Evolutionary conservation across 1,140 invertebrate species (phyloP).

Genomic region (Drosophila eugracilis): DNA sequence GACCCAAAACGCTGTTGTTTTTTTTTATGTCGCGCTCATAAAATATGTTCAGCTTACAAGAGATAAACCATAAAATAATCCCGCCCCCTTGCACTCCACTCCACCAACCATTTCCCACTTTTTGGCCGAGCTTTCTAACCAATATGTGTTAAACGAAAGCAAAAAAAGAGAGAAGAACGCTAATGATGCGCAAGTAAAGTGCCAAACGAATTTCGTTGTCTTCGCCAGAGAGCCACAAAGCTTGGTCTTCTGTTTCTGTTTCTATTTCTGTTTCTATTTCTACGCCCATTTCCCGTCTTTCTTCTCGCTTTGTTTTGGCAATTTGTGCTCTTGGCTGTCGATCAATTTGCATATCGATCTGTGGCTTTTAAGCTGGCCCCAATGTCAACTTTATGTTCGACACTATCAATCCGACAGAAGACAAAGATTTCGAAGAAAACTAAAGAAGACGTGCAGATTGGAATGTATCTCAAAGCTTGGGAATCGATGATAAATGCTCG

Average conservation of each 20-base stretch:
- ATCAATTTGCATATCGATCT: constrained; percentile 42
- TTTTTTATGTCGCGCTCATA: constrained; percentile 39
- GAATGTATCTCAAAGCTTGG: constrained; percentile 12
- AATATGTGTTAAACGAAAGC: constrained; percentile 16
- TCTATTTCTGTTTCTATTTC: background rate
- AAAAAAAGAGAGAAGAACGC: constrained; percentile 41
- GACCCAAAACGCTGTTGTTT: constrained; percentile 32
- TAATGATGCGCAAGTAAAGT: constrained; percentile 59
- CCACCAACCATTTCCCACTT: background rate
- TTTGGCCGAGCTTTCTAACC: constrained; percentile 50
- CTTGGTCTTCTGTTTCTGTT: constrained; percentile 7
- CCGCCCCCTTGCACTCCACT: background rate
- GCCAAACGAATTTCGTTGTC: constrained; percentile 47
- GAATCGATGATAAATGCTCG: background rate
- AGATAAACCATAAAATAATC: constrained; percentile 40
- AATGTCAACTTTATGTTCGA: constrained; percentile 20
- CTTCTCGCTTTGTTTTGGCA: constrained; percentile 30
- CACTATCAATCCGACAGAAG: constrained; percentile 18
- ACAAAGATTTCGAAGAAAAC: no score
- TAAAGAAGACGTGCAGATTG: constrained; percentile 2
- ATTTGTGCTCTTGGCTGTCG: constrained; percentile 24
- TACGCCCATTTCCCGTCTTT: constrained; percentile 9
- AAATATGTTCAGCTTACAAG: constrained; percentile 45
- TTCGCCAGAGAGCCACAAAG: constrained; percentile 1
- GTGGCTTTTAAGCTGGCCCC: constrained; percentile 28